Conservation (phyloP, 2,113 vertebrate genomes). For the Halcyon malimbica region DNA sequence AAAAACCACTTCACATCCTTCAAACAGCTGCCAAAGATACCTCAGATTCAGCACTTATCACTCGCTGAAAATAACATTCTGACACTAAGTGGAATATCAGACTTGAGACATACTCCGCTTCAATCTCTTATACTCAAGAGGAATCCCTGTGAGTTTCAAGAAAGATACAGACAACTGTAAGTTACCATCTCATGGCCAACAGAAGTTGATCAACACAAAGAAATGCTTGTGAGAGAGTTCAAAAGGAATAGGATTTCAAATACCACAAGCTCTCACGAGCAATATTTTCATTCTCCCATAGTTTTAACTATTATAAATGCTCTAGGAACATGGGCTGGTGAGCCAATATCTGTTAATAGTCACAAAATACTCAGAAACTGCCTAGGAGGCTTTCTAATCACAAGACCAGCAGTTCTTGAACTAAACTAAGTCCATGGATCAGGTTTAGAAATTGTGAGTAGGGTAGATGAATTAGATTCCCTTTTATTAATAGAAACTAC, state of each 20-base stretch:
- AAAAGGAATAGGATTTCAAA: background rate
- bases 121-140: slow-evolving; percentile 84
- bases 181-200: background rate
- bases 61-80: slow-evolving; percentile 90
- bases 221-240: background rate
- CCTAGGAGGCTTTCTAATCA: background rate
- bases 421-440: background rate
- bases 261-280: background rate
- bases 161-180: slow-evolving; percentile 88
- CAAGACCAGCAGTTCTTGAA: background rate
- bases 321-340: background rate
- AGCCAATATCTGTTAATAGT: background rate
- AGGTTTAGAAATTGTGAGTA: background rate
- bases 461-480: slow-evolving; percentile 8
- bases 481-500: slow-evolving; percentile 44
- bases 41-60: slow-evolving; percentile 87
- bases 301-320: background rate
- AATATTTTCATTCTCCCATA: background rate
- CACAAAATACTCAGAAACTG: background rate
- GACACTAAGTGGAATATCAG: slow-evolving; percentile 82
- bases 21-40: slow-evolving; percentile 91
- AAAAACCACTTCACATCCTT: slow-evolving; percentile 89
- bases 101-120: slow-evolving; percentile 78
- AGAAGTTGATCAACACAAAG: background rate
- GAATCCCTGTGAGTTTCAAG: slow-evolving; percentile 92